A percentile compares a stretch with the other conserved stretches of the same genome.
These are phyloP conservation scores for Stenodema calcarata DNA, from an alignment of 2,888 invertebrate species.

Conservation along the genomic window DNA sequence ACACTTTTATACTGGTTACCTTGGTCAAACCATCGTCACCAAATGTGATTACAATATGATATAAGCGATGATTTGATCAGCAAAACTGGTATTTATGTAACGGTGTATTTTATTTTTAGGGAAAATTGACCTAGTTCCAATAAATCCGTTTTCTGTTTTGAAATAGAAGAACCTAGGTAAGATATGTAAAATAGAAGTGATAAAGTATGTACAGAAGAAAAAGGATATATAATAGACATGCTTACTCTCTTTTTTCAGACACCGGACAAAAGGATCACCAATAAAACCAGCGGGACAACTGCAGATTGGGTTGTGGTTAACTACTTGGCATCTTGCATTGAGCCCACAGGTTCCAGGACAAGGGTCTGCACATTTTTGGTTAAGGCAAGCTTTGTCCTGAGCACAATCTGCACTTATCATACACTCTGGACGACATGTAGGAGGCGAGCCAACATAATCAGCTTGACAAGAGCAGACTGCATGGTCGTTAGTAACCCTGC, in stretches of 20 bases:
- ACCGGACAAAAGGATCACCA: slow-evolving; percentile 69
- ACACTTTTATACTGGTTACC: too few species aligned
- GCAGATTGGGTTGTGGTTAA: slow-evolving; percentile 78
- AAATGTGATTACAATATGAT: too few species aligned
- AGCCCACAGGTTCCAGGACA: slow-evolving; percentile 79
- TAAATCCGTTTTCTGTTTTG: too few species aligned
- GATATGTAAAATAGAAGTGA: neutral
- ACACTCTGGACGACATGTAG: slow-evolving; percentile 79
- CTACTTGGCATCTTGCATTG: slow-evolving; percentile 78
- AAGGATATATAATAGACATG: neutral
- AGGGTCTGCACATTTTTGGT: slow-evolving; percentile 79
- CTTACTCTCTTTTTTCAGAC: slow-evolving; percentile 61
- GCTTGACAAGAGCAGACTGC: slow-evolving; percentile 79
- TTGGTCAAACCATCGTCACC: too few species aligned
- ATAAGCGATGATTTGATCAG: too few species aligned
- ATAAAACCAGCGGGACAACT: slow-evolving; percentile 67
- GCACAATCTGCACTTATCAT: slow-evolving; percentile 80
- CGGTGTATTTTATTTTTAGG: too few species aligned
- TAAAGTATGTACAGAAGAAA: neutral
- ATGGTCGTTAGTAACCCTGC: slow-evolving; percentile 73
- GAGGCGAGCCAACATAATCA: slow-evolving; percentile 77
- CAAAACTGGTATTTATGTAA: too few species aligned
- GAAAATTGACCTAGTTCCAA: too few species aligned
- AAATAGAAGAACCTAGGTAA: neutral
- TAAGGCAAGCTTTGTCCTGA: slow-evolving; percentile 76